Percentiles rank a stretch among this genome's conserved stretches.
phyloP scores from a whole-genome alignment of 2,113 vertebrate species.

The Dendropsophus ebraccatus region DNA sequence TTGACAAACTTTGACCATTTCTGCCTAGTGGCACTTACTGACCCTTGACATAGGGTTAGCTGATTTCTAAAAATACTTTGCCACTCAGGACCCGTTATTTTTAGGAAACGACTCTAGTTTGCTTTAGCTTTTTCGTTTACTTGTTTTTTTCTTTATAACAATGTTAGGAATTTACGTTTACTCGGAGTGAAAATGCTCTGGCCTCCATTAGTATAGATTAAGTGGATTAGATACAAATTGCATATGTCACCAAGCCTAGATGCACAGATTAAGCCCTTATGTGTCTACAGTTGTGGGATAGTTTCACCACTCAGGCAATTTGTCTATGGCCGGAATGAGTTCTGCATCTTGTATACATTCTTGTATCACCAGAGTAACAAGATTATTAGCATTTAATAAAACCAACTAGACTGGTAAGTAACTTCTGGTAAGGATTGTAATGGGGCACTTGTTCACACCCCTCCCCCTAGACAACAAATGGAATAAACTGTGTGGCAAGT shows the following conservation, averaged over 20 bases:
- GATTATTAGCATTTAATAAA: not conserved
- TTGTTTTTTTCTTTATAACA: not conserved
- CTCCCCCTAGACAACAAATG: slow-evolving; percentile 38
- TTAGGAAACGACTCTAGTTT: not conserved
- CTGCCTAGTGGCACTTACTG: slow-evolving; percentile 6
- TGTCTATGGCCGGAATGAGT: not conserved
- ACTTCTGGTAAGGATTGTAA: slow-evolving; percentile 4
- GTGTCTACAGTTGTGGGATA: not conserved
- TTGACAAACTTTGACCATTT: slow-evolving; percentile 25
- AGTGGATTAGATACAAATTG: not conserved
- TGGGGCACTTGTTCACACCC: slow-evolving; percentile 7
- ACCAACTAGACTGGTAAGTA: not conserved
- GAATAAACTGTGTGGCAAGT: slow-evolving; percentile 20
- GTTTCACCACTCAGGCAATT: not conserved
- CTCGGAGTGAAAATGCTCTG: not conserved
- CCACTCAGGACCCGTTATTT: not conserved
- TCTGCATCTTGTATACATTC: not conserved
- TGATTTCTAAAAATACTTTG: not conserved
- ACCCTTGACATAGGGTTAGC: slow-evolving; percentile 24
- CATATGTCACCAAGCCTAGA: not conserved
- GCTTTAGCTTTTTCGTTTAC: not conserved
- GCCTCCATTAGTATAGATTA: not conserved
- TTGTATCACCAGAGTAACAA: not conserved
- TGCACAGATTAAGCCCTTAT: not conserved
- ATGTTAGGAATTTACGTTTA: not conserved